Evolutionary conservation across 2,888 invertebrate genomes (phyloP).

Genomic region (Caenorhabditis parvicauda): DNA sequence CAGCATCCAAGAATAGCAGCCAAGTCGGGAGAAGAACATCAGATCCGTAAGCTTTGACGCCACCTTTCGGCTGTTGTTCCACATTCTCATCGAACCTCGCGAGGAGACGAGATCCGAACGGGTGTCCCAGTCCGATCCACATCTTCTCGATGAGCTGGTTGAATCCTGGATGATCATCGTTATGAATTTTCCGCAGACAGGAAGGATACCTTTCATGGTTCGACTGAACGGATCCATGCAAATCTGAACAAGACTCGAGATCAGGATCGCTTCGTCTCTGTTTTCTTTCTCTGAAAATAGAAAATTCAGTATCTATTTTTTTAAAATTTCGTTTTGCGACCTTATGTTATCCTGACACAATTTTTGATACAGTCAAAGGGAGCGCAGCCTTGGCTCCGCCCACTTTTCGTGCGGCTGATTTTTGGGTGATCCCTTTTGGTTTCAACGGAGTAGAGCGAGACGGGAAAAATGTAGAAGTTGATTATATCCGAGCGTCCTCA

Average conservation of each 20-base stretch:
- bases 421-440: too few species aligned
- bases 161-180: constrained; percentile 10
- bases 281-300: constrained; percentile 69
- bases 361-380: neutral
- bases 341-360: neutral
- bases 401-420: too few species aligned
- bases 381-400: too few species aligned
- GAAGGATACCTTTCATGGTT: constrained; percentile 16
- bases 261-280: constrained; percentile 80
- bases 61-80: neutral
- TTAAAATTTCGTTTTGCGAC: neutral
- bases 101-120: constrained; percentile 40
- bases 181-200: neutral
- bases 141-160: constrained; percentile 69
- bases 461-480: too few species aligned
- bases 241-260: constrained; percentile 81
- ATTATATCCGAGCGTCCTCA: neutral
- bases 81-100: constrained; percentile 14
- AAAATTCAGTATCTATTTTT: neutral
- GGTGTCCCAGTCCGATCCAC: constrained; percentile 69
- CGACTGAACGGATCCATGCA: constrained; percentile 71
- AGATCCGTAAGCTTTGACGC: constrained; percentile 4
- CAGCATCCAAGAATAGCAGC: constrained; percentile 86
- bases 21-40: constrained; percentile 73
- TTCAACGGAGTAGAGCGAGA: neutral